Evolutionary conservation across 2,888 invertebrate species (phyloP).

Genomic region (Perizoma affinitatum): DNA sequence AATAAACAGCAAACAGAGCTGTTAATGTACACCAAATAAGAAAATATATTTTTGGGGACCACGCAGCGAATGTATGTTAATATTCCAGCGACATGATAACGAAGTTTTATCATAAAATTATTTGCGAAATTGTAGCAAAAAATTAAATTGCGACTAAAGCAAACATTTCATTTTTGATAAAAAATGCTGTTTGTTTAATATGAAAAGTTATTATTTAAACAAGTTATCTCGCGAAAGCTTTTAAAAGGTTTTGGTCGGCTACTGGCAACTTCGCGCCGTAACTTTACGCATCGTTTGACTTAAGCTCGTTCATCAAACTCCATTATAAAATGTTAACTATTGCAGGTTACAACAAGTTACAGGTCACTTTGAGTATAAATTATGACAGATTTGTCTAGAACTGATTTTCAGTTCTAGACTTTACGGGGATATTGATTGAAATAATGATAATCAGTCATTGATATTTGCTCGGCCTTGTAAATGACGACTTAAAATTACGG

Average conservation of each 20-base stretch:
- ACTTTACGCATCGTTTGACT: slow-evolving; percentile 34
- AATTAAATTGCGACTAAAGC: not conserved
- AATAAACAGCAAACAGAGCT: slow-evolving; percentile 37
- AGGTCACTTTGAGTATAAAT: slow-evolving; percentile 14
- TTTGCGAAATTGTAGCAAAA: slow-evolving; percentile 4
- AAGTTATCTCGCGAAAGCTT: slow-evolving; percentile 28
- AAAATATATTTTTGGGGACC: slow-evolving; percentile 25
- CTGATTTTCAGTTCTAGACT: too few species aligned
- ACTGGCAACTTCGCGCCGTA: slow-evolving; percentile 25
- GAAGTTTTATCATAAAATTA: slow-evolving; percentile 47
- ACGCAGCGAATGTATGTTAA: too few species aligned
- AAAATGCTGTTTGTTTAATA: slow-evolving; percentile 15
- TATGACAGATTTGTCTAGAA: slow-evolving; percentile 3
- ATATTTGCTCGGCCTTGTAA: too few species aligned
- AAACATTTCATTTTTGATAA: not conserved
- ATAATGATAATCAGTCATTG: too few species aligned
- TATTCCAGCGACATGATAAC: too few species aligned
- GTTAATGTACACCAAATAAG: slow-evolving; percentile 34
- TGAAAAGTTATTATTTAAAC: slow-evolving; percentile 22
- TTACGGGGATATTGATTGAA: too few species aligned
- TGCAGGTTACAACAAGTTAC: slow-evolving; percentile 12
- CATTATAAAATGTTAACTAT: slow-evolving; percentile 27
- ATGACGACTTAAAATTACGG: too few species aligned
- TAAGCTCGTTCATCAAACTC: slow-evolving; percentile 34
- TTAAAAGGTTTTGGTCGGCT: slow-evolving; percentile 33